These are phyloP conservation scores for Nyctalus aviator DNA, from an alignment of 2,797 vertebrate genomes.

Conservation along the genomic window DNA sequence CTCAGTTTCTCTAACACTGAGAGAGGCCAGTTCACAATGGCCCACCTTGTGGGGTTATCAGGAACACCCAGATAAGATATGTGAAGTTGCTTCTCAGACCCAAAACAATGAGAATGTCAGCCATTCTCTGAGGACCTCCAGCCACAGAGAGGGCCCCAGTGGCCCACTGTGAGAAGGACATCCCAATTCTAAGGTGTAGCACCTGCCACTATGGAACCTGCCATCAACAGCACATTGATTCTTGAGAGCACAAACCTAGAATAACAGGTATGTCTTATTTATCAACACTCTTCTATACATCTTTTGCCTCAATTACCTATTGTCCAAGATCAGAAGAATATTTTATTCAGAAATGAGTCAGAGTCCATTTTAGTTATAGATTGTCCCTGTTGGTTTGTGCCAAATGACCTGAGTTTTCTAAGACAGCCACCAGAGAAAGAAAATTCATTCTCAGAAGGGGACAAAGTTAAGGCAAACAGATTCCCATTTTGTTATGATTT, in stretches of 20 bases:
- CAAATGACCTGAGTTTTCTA: neutral
- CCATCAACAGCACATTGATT: neutral
- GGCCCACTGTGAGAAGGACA: neutral
- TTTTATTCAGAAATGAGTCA: neutral
- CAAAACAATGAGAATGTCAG: fast-evolving
- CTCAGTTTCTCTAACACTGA: neutral
- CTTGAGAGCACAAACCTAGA: neutral
- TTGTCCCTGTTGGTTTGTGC: neutral
- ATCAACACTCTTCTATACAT: fast-evolving
- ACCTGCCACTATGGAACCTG: no score
- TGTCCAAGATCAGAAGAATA: neutral
- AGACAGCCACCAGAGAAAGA: neutral
- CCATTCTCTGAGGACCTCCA: neutral
- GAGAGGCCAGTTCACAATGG: neutral
- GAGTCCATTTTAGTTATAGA: neutral
- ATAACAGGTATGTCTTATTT: neutral
- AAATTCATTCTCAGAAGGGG: neutral
- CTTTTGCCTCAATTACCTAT: neutral
- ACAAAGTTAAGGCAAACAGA: neutral
- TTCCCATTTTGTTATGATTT: neutral
- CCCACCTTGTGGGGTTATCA: fast-evolving
- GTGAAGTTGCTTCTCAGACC: neutral
- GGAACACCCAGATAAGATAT: neutral
- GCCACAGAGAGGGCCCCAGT: neutral
- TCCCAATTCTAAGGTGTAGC: neutral